Evolutionary conservation across 2,888 invertebrate genomes (phyloP).

Genomic region (Eupithecia tripunctaria): DNA sequence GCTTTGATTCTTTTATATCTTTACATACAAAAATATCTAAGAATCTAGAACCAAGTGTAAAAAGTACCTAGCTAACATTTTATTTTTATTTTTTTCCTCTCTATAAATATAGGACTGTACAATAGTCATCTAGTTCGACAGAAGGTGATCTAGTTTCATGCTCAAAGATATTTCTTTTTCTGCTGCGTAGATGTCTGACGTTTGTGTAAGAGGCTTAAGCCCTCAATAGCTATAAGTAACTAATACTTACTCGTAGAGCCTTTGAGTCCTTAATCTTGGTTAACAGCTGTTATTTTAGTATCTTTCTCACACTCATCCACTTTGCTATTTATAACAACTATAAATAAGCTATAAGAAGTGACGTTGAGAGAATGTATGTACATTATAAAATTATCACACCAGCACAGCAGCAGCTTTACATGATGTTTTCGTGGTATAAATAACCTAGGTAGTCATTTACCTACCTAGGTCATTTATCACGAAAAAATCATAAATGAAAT

Average conservation of each 20-base stretch:
- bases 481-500: no score
- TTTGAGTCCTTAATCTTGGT: conserved; percentile 8
- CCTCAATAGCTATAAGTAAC: background rate
- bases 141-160: background rate
- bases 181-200: background rate
- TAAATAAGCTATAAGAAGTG: background rate
- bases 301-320: background rate
- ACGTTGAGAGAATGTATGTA: background rate
- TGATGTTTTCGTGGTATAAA: no score
- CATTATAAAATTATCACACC: background rate
- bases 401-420: no score
- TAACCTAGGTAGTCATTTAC: no score
- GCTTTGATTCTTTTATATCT: no score
- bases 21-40: no score
- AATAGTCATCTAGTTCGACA: no score
- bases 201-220: background rate
- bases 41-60: no score
- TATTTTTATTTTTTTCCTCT: no score
- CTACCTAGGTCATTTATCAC: no score
- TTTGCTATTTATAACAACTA: background rate
- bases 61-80: no score
- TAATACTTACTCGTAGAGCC: background rate
- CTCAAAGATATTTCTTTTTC: background rate
- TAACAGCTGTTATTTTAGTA: background rate
- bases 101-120: no score